phyloP scores from a whole-genome alignment of 1,140 invertebrate genomes.

The Cataglyphis hispanica region DNA sequence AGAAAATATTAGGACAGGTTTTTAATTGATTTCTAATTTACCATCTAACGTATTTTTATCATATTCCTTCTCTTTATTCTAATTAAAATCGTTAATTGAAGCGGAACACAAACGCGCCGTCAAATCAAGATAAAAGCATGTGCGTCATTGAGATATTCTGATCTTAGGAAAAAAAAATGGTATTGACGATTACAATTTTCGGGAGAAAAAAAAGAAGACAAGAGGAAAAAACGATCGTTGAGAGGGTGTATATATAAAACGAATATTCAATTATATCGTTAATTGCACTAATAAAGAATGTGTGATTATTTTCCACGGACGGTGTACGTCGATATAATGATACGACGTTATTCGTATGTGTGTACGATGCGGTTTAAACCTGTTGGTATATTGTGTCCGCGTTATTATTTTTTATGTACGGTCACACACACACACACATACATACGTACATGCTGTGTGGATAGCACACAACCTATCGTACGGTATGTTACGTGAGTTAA shows the following conservation, averaged over 20 bases:
- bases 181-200: constrained; percentile 1
- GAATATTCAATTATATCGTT: constrained; percentile 69
- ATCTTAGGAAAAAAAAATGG: constrained; percentile 18
- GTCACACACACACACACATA: not conserved
- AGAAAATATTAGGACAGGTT: constrained; percentile 3
- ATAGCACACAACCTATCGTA: constrained; percentile 12
- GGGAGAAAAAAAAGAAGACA: constrained; percentile 2
- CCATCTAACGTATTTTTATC: not conserved
- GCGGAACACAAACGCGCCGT: constrained; percentile 6
- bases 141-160: constrained; percentile 44
- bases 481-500: constrained; percentile 68
- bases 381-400: not conserved
- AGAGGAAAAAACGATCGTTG: constrained; percentile 26
- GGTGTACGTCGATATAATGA: constrained; percentile 12
- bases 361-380: constrained; percentile 1
- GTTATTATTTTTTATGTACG: constrained; percentile 41
- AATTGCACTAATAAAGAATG: constrained; percentile 75
- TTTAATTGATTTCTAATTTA: constrained; percentile 36
- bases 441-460: constrained; percentile 11
- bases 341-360: not conserved
- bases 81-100: constrained; percentile 45
- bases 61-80: no score
- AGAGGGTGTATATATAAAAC: not conserved
- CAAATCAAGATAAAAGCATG: constrained; percentile 23
- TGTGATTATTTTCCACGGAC: constrained; percentile 67